Percentiles rank a stretch among this genome's conserved stretches.
phyloP scores from a whole-genome alignment of 2,113 vertebrate species.

The Arizona elegans region DNA sequence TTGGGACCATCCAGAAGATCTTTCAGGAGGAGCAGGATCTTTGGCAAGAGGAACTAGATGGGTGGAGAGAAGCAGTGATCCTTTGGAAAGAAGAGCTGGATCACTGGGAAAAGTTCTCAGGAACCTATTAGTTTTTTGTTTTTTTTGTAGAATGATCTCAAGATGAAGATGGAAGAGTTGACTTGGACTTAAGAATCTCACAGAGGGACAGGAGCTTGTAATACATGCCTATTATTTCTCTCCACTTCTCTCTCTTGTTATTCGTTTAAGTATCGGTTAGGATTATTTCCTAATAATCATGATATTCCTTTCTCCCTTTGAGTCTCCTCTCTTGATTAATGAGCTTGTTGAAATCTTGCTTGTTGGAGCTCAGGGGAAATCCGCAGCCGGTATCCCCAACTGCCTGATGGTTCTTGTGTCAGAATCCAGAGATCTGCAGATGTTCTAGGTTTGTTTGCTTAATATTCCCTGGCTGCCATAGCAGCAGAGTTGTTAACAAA shows the following conservation, averaged over 20 bases:
- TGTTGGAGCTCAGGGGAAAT: background rate
- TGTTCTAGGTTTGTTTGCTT: constrained; percentile 1
- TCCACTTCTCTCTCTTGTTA: background rate
- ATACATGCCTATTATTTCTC: background rate
- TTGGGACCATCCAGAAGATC: background rate
- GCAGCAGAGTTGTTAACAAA: background rate
- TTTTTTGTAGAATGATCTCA: background rate
- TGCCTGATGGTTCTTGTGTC: background rate
- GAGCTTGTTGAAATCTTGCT: background rate
- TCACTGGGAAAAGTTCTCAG: background rate
- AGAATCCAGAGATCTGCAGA: background rate
- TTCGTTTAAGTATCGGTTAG: background rate
- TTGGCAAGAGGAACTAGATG: background rate
- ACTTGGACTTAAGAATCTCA: background rate
- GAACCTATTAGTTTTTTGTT: background rate
- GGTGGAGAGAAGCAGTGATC: background rate
- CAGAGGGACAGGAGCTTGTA: background rate
- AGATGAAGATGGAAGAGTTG: background rate
- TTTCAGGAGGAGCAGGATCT: background rate
- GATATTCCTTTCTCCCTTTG: background rate
- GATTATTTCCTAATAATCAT: background rate
- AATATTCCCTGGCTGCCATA: background rate
- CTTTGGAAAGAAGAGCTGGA: constrained; percentile 14
- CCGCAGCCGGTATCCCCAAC: background rate
- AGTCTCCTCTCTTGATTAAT: background rate